Evolutionary conservation across 2,113 vertebrate species (phyloP), one percentile per base, ranked within the genome.

Genomic region (Phalacrocorax brasilianus): DNA sequence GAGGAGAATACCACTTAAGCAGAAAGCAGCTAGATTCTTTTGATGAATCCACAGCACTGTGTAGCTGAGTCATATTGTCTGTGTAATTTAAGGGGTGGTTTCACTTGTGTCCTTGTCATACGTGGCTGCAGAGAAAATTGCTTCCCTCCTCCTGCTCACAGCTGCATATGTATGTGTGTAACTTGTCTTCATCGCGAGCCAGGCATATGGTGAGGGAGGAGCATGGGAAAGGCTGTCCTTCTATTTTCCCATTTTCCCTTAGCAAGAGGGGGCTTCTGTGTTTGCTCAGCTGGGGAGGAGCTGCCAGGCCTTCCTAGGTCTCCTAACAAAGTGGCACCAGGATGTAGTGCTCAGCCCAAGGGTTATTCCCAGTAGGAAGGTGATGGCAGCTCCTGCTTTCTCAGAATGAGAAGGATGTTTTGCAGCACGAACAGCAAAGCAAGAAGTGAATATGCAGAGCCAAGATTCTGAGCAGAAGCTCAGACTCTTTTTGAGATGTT

Each of bases 101-200:
- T 88, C 21, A 58, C 24, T 53, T 38, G 32, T 59, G 44, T 40
- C 38, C 49, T 87, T 74, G n/a, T 35, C 11, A 3, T 14, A 58
- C 0, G 3, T 3, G 8, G 7, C 35, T n/a, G 63, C 35, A 59
- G 20, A 15, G 44, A 80, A 59, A 71, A 59, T 11, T n/a, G 55
- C 42, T 74, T 67, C 56, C 52, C 42, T 21, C 17, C 11, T 68
- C 24, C 42, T 11, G 42, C n/a, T 71, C 28, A n/a, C 52, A 81
- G 84, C 52, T 38, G 44, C 33, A 23, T 3, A 1, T 14, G 38
- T 38, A 6, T 0, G 1, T 4, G 23, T 14, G 20, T 12, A 67
- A 61, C 24, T 53, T 24, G 8, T 11, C 66, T n/a, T 61, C 24
- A 71, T 16, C 19, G 7, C 0, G 1, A 14, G 28, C 26, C 32